These are phyloP conservation scores for Drosophila sucinea DNA, from an alignment of 1,140 invertebrate genomes.

Conservation along the genomic window DNA sequence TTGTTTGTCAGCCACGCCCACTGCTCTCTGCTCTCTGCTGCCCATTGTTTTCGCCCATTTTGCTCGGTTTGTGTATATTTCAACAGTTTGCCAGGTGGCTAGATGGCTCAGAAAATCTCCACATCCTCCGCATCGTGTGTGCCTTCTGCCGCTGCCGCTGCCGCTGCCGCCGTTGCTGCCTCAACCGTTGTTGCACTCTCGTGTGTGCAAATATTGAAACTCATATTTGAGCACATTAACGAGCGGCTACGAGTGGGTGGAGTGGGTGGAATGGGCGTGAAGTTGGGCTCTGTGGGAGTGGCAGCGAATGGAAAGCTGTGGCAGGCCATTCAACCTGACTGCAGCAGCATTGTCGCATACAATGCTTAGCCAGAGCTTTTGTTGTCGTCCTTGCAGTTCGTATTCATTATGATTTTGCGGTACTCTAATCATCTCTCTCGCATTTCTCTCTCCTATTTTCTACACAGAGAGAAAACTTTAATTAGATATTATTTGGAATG, in stretches of 20 bases:
- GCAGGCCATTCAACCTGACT: constrained; percentile 70
- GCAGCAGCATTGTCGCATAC: constrained; percentile 65
- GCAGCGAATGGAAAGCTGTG: constrained; percentile 49
- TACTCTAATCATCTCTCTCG: constrained; percentile 33
- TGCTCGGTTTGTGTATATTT: constrained; percentile 53
- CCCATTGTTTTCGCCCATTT: constrained; percentile 48
- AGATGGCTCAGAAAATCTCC: constrained; percentile 23
- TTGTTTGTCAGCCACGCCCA: constrained; percentile 13
- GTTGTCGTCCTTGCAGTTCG: constrained; percentile 33
- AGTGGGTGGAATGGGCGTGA: not conserved
- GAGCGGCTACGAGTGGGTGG: constrained; percentile 14
- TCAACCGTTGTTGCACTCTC: not conserved
- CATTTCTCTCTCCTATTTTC: constrained; percentile 9
- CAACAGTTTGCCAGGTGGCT: constrained; percentile 55
- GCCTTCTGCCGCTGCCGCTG: too few species aligned
- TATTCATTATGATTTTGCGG: constrained; percentile 28
- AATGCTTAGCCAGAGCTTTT: constrained; percentile 49
- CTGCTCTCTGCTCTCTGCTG: constrained; percentile 30
- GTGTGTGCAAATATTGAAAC: constrained; percentile 66
- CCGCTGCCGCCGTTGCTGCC: not conserved
- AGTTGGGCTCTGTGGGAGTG: not conserved
- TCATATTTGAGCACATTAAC: constrained; percentile 76
- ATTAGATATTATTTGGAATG: too few species aligned
- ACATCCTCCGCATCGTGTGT: constrained; percentile 1
- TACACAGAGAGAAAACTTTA: not conserved